Evolutionary conservation across 2,888 invertebrate genomes (phyloP).

Genomic region (Rhyacophila evoluta): DNA sequence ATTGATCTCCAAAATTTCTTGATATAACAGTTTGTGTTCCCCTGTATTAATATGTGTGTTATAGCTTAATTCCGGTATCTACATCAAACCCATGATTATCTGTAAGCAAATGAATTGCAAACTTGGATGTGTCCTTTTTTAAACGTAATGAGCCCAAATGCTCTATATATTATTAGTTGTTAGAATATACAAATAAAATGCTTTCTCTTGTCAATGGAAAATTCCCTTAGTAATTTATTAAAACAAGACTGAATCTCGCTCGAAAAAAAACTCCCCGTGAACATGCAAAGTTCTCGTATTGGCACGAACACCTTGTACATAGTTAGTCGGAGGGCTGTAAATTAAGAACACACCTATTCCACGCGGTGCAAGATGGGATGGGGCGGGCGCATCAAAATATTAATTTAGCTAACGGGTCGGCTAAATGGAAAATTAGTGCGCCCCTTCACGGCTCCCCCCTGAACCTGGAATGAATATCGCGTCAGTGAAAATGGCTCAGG

Average conservation of each 20-base stretch:
- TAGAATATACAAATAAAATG: too few species aligned
- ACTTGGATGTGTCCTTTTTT: too few species aligned
- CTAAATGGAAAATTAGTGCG: constrained; percentile 44
- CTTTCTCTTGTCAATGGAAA: too few species aligned
- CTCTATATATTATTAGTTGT: too few species aligned
- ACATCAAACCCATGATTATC: too few species aligned
- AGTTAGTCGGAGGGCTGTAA: constrained; percentile 25
- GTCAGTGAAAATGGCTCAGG: not conserved
- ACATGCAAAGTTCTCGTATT: not conserved
- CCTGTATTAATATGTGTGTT: too few species aligned
- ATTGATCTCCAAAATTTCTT: too few species aligned
- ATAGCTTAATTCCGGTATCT: too few species aligned
- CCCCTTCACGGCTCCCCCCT: constrained; percentile 2
- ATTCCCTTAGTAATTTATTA: too few species aligned
- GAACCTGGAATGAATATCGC: not conserved
- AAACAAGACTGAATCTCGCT: not conserved
- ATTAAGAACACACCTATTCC: constrained; percentile 42
- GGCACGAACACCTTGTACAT: constrained; percentile 17
- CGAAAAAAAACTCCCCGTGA: not conserved
- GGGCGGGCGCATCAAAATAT: constrained; percentile 43
- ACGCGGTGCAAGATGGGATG: constrained; percentile 31
- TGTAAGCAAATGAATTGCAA: too few species aligned
- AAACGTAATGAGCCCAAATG: too few species aligned
- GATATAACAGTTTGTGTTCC: too few species aligned
- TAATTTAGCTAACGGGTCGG: constrained; percentile 46